Percentiles rank a stretch among this genome's conserved stretches.
Conservation (phyloP, 2,797 vertebrate genomes). For the Xiphorhynchus erythropygius region DNA sequence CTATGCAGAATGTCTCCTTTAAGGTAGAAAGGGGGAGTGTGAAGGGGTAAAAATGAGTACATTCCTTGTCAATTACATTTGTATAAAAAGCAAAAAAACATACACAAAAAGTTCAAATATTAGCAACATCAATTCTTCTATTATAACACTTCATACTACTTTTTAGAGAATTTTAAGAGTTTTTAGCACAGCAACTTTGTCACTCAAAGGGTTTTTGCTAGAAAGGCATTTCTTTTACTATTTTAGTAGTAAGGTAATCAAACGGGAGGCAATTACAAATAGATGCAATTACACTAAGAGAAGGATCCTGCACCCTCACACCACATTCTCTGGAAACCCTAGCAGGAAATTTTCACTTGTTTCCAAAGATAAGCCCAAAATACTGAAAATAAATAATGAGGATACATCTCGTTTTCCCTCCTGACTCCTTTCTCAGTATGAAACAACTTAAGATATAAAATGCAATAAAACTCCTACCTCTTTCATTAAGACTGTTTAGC, state of each 20-base stretch:
- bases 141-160: not conserved
- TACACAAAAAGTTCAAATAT: not conserved
- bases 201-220: not conserved
- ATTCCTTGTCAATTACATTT: not conserved
- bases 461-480: slow-evolving; percentile 74
- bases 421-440: not conserved
- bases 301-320: not conserved
- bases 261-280: not conserved
- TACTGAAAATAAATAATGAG: not conserved
- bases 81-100: not conserved
- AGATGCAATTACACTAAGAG: not conserved
- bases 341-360: not conserved
- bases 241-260: not conserved
- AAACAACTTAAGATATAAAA: not conserved
- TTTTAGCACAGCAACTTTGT: not conserved
- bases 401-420: not conserved
- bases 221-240: not conserved
- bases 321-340: not conserved
- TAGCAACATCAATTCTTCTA: not conserved
- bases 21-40: not conserved
- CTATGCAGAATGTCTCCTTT: not conserved
- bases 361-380: not conserved
- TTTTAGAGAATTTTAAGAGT: not conserved
- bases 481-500: slow-evolving; percentile 85
- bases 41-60: not conserved